phyloP scores from a whole-genome alignment of 2,797 vertebrate species.

The Heliangelus exortis region DNA sequence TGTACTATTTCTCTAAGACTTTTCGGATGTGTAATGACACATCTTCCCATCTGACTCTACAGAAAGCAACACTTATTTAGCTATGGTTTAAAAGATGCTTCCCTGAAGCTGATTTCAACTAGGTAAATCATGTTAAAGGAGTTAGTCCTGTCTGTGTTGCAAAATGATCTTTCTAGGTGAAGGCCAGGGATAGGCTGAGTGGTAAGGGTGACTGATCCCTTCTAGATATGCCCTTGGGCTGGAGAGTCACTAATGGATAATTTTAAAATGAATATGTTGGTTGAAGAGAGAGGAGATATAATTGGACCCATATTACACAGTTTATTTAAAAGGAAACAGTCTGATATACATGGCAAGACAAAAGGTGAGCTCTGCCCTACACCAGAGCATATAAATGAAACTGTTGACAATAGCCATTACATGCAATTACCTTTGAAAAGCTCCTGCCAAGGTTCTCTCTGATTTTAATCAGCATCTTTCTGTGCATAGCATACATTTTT shows the following conservation, averaged over 20 bases:
- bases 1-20: not conserved
- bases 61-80: not conserved
- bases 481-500: not conserved
- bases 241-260: not conserved
- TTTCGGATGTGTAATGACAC: not conserved
- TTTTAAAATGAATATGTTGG: not conserved
- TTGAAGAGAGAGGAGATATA: slow-evolving; percentile 22
- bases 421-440: not conserved
- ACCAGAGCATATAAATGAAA: not conserved
- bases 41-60: not conserved
- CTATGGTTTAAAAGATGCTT: not conserved
- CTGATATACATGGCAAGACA: not conserved
- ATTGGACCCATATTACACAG: not conserved
- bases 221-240: not conserved
- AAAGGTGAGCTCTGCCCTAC: not conserved
- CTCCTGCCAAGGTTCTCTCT: not conserved
- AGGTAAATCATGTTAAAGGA: not conserved
- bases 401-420: not conserved
- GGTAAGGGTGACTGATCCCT: not conserved
- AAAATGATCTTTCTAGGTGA: not conserved
- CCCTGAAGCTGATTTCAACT: not conserved
- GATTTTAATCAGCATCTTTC: not conserved
- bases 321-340: slow-evolving; percentile 1
- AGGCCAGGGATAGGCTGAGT: not conserved
- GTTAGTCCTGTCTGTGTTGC: not conserved